phyloP scores from a whole-genome alignment of 2,797 vertebrate genomes.

The Dallia pectoralis region DNA sequence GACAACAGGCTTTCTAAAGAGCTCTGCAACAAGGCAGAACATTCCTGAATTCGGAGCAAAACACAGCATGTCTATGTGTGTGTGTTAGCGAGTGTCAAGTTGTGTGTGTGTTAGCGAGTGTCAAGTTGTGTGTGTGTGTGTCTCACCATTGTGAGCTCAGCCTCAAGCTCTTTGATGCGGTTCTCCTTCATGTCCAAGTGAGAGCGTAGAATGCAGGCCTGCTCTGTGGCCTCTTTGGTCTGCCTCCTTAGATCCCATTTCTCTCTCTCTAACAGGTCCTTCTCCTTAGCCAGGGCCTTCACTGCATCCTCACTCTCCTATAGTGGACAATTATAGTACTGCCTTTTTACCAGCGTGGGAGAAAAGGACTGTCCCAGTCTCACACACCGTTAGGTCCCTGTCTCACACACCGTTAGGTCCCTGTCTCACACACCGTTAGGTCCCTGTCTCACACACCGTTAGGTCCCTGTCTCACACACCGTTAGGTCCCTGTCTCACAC shows the following conservation, averaged over 20 bases:
- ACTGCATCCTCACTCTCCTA: slow-evolving; percentile 97
- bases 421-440: neutral
- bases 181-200: slow-evolving; percentile 98
- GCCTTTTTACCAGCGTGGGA: neutral
- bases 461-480: neutral
- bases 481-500: too few relatives aligned
- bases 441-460: too few relatives aligned
- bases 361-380: neutral
- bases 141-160: slow-evolving; percentile 94
- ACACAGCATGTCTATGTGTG: slow-evolving; percentile 16
- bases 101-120: neutral
- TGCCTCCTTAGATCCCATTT: slow-evolving; percentile 96
- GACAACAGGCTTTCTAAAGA: slow-evolving; percentile 42
- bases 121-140: slow-evolving; percentile 1
- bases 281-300: slow-evolving; percentile 92
- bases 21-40: slow-evolving; percentile 21
- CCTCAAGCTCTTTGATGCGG: slow-evolving; percentile 97
- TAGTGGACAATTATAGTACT: neutral
- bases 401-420: neutral
- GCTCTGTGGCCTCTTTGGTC: slow-evolving; percentile 94
- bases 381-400: neutral
- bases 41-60: slow-evolving; percentile 22
- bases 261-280: slow-evolving; percentile 92
- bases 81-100: slow-evolving; percentile 9
- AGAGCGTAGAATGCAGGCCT: slow-evolving; percentile 84